Conservation (phyloP, 2,888 invertebrate genomes). For the Pardosa pseudoannulata region DNA sequence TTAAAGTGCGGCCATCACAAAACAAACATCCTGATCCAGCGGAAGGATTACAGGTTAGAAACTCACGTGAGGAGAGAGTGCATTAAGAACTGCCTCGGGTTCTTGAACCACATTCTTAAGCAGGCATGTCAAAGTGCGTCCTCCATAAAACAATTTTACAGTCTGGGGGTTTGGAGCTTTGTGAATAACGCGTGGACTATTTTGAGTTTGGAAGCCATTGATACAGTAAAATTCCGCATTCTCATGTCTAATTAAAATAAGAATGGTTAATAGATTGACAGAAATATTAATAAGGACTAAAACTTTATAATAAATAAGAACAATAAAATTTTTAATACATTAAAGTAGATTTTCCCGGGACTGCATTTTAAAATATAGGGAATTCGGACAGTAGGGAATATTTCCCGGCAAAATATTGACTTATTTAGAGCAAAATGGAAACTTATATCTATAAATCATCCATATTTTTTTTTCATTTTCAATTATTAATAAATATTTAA, state of each 20-base stretch:
- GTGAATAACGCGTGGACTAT: neutral
- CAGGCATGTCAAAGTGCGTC: constrained; percentile 2
- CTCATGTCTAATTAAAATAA: neutral
- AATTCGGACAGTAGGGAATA: too few species aligned
- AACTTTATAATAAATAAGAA: too few species aligned
- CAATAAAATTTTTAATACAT: too few species aligned
- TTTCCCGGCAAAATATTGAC: too few species aligned
- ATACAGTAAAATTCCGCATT: neutral
- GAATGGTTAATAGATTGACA: too few species aligned
- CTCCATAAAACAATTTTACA: neutral
- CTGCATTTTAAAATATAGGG: too few species aligned
- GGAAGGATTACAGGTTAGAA: neutral
- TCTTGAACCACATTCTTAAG: neutral
- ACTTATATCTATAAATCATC: too few species aligned
- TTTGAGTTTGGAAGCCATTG: neutral
- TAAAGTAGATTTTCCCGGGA: too few species aligned
- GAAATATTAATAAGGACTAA: too few species aligned
- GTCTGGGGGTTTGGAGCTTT: neutral
- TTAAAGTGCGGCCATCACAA: neutral
- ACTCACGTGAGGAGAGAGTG: neutral
- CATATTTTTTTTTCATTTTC: too few species aligned
- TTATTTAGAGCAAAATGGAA: too few species aligned
- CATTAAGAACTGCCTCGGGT: neutral
- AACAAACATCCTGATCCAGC: neutral
- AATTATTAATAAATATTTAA: too few species aligned